Base-by-base conservation (phyloP, 2,113 vertebrate genomes). In the Lethenteron camtschaticum region DNA sequence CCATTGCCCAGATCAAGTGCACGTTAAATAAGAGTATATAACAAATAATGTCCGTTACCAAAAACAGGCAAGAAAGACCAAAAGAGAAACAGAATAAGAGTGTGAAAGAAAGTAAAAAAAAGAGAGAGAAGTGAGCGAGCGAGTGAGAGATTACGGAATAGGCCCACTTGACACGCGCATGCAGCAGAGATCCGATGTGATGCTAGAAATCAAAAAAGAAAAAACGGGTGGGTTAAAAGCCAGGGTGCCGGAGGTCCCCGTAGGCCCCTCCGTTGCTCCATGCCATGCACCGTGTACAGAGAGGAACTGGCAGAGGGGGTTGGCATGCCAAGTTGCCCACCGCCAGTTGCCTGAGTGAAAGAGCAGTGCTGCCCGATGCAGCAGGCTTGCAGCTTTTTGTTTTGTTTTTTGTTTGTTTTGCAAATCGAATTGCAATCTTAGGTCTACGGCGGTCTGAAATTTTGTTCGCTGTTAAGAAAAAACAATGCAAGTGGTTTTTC, bases 241-340 rank as follows among this genome's bases (percentile, higher is more conserved):
- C 63, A 41, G 41, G 41, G 41, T 66, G 63, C 24, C 63, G n/a
- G 63, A 16, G 63, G 63, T 16, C 63, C 63, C 63, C n/a, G 24
- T 16, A 66, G 63, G 63, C 24, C 9, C 11, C 63, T 24, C 63
- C n/a, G 63, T 24, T 66, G 57, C 56, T 13, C 55, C 68, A 69
- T 72, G 71, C 71, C 71, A 72, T 72, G 71, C 71, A 69, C 56
- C 57, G 56, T 69, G 66, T 69, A 57, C 16, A 57, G 68, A 72
- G 55, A 70, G 68, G 56, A 69, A 70, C 68, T 72, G 71, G 68
- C 71, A 55, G 71, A 58, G 9, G n/a, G 41, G 41, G 41, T 41
- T 41, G 41, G 41, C 41, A 41, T 41, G 41, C 41, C 41, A 41
- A 66, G 24, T n/a, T 66, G 71, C 66, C 71, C 71, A 58, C 56